These are phyloP conservation scores for Morpho helenor DNA, from an alignment of 2,888 invertebrate genomes.

Conservation along the genomic window DNA sequence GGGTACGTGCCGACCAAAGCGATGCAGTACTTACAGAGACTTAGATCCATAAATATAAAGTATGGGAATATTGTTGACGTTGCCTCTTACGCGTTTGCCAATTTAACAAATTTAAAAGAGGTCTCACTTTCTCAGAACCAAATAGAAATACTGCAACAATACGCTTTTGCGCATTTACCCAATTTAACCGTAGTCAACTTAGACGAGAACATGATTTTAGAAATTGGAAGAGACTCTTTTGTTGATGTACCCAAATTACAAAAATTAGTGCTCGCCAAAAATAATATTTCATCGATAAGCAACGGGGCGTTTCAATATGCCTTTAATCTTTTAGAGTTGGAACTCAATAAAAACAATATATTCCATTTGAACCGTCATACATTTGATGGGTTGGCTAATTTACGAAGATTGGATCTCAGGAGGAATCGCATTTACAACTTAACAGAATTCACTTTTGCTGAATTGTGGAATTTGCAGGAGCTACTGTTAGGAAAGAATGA, in stretches of 20 bases:
- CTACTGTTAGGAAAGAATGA: conserved; percentile 84
- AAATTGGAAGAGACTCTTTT: conserved; percentile 86
- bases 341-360: conserved; percentile 88
- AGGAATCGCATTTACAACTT: conserved; percentile 87
- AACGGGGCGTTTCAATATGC: conserved; percentile 90
- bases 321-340: conserved; percentile 86
- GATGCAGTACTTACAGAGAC: conserved; percentile 81
- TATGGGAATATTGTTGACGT: conserved; percentile 85
- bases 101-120: conserved; percentile 83
- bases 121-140: conserved; percentile 84
- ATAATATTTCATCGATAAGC: conserved; percentile 90
- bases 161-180: conserved; percentile 86
- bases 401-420: conserved; percentile 86
- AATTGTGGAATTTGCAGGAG: conserved; percentile 86
- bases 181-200: conserved; percentile 84
- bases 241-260: conserved; percentile 84
- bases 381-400: conserved; percentile 86
- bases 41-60: conserved; percentile 84
- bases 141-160: conserved; percentile 82
- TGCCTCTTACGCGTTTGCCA: conserved; percentile 85
- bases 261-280: conserved; percentile 89
- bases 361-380: conserved; percentile 86
- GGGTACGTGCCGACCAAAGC: conserved; percentile 86
- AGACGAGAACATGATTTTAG: conserved; percentile 87
- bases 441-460: conserved; percentile 88